phyloP scores from a whole-genome alignment of 1,140 invertebrate species.

The Bombus ignitus region DNA sequence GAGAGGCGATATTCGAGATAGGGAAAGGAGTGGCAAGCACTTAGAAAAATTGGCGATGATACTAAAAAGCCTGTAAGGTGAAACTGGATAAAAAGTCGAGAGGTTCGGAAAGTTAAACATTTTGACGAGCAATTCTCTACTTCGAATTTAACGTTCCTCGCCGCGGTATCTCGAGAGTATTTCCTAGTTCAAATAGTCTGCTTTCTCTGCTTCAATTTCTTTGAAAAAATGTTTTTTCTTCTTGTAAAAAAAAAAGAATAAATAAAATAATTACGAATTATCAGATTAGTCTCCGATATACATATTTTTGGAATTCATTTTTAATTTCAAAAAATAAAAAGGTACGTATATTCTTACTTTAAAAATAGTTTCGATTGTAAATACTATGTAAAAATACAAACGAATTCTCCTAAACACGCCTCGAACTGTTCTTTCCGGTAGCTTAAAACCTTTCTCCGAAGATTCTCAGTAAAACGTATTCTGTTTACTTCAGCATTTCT shows the following conservation, averaged over 20 bases:
- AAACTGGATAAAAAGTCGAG: not conserved
- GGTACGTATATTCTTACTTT: no score
- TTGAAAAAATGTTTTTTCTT: not conserved
- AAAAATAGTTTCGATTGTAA: no score
- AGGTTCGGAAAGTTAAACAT: constrained; percentile 31
- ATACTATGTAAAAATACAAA: no score
- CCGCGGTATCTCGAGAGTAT: not conserved
- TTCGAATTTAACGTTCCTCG: constrained; percentile 8
- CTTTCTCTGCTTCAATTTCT: not conserved
- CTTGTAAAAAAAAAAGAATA: not conserved
- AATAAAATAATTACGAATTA: not conserved
- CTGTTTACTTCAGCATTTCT: not conserved
- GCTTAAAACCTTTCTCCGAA: not conserved
- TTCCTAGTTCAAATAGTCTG: not conserved
- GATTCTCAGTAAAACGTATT: not conserved
- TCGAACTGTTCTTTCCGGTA: not conserved
- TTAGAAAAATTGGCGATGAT: constrained; percentile 23
- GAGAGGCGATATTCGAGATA: not conserved
- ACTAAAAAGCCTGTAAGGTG: not conserved
- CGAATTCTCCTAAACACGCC: no score
- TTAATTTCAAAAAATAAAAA: no score
- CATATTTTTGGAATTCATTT: no score
- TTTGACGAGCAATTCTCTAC: not conserved
- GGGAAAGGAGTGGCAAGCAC: not conserved
- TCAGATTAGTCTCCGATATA: no score